These are phyloP conservation scores for Strongylocentrotus purpuratus DNA, from an alignment of 35 echinoderm and acorn worm species.

Conservation along the genomic window DNA sequence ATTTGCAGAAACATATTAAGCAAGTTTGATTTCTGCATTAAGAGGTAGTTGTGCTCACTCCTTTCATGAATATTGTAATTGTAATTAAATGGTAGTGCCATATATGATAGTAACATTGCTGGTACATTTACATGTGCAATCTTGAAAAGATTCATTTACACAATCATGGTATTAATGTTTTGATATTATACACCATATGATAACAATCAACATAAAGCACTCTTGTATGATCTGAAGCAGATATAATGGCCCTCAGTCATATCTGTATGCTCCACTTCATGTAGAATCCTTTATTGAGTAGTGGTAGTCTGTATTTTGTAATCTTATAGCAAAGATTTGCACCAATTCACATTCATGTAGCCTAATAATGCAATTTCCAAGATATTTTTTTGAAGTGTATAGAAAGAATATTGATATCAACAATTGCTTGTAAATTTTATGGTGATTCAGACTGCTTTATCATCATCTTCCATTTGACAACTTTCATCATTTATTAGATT, in stretches of 20 bases:
- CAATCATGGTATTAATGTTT: too few relatives aligned
- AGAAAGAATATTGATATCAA: background rate
- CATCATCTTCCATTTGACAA: background rate
- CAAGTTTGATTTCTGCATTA: too few relatives aligned
- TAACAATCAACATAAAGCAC: background rate
- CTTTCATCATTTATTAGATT: background rate
- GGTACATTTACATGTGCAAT: too few relatives aligned
- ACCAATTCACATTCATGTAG: background rate
- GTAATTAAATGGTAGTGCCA: too few relatives aligned
- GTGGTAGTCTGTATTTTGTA: background rate
- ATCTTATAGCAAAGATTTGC: background rate
- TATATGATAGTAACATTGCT: too few relatives aligned
- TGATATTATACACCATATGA: too few relatives aligned
- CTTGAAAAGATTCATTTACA: too few relatives aligned
- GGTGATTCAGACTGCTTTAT: background rate
- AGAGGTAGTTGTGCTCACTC: too few relatives aligned
- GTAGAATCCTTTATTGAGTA: background rate
- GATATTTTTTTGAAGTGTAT: background rate
- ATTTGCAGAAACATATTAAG: too few relatives aligned
- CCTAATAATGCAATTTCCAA: background rate
- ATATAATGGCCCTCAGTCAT: too few relatives aligned
- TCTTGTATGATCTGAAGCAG: background rate
- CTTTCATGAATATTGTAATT: too few relatives aligned
- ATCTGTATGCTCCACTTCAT: background rate
- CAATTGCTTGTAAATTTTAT: background rate